Conservation (phyloP, 2,797 vertebrate genomes). For the Anguilla marmorata region DNA sequence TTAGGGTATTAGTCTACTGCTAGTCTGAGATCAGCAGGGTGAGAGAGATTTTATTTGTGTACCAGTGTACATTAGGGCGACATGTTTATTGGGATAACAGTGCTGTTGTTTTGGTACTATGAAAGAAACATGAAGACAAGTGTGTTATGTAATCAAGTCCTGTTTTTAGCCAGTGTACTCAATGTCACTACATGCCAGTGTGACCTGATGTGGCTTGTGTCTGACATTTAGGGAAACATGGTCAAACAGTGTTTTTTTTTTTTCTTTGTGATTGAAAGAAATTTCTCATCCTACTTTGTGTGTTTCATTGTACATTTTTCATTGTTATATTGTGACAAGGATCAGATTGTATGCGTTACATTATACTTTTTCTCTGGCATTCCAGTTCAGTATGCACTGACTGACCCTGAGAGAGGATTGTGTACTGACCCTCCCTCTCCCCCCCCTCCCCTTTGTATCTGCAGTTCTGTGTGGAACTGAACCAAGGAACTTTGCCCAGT, state of each 20-base stretch:
- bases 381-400: not conserved
- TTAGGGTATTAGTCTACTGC: not conserved
- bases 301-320: not conserved
- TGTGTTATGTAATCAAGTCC: not conserved
- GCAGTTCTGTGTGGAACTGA: conserved; percentile 91
- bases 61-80: not conserved
- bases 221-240: not conserved
- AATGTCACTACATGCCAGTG: not conserved
- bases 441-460: conserved; percentile 42
- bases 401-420: not conserved
- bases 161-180: not conserved
- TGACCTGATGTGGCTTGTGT: not conserved
- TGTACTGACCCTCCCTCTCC: not conserved
- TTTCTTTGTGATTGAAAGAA: not conserved
- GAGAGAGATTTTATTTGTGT: not conserved
- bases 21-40: not conserved
- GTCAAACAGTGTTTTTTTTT: not conserved
- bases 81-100: not conserved
- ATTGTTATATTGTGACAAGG: not conserved
- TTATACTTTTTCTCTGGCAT: not conserved
- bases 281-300: not conserved
- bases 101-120: not conserved
- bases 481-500: conserved; percentile 83
- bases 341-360: not conserved
- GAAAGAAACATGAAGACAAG: not conserved